Conservation (phyloP, 1,140 invertebrate genomes). For the Bombus soroeensis region DNA sequence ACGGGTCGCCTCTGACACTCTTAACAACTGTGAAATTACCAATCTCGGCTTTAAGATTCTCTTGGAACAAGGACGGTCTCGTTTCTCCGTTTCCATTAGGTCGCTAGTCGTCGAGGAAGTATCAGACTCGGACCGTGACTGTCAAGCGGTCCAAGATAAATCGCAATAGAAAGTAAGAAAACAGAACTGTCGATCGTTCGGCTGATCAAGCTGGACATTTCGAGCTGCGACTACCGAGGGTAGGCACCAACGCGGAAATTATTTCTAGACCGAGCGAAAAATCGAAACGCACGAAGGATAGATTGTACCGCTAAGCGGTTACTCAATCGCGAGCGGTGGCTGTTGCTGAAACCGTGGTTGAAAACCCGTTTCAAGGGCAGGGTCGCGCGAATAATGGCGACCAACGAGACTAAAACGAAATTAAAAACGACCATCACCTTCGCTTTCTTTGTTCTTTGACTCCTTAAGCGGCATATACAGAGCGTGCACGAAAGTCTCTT, state of each 20-base stretch:
- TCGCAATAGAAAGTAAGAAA: not conserved
- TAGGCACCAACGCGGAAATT: not conserved
- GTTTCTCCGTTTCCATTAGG: not conserved
- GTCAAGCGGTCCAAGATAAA: not conserved
- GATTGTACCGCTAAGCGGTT: constrained; percentile 37
- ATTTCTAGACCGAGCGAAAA: constrained; percentile 6
- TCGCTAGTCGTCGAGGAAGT: not conserved
- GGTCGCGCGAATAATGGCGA: constrained; percentile 36
- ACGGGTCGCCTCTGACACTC: not conserved
- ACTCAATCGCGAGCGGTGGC: constrained; percentile 24
- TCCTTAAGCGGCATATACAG: no score
- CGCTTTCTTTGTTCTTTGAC: no score
- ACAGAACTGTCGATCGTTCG: not conserved
- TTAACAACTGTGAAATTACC: not conserved
- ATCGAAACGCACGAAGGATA: constrained; percentile 22
- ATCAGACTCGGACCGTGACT: not conserved
- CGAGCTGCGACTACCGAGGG: not conserved
- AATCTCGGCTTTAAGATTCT: not conserved
- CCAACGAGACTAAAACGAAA: constrained; percentile 29
- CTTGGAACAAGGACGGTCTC: not conserved
- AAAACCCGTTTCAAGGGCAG: constrained; percentile 45
- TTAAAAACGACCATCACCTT: constrained; percentile 11
- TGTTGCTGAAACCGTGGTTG: constrained; percentile 27
- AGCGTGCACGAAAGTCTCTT: no score
- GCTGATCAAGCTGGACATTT: not conserved